These are phyloP conservation scores for Euglossa dilemma DNA, from an alignment of 1,140 invertebrate genomes.

Conservation along the genomic window DNA sequence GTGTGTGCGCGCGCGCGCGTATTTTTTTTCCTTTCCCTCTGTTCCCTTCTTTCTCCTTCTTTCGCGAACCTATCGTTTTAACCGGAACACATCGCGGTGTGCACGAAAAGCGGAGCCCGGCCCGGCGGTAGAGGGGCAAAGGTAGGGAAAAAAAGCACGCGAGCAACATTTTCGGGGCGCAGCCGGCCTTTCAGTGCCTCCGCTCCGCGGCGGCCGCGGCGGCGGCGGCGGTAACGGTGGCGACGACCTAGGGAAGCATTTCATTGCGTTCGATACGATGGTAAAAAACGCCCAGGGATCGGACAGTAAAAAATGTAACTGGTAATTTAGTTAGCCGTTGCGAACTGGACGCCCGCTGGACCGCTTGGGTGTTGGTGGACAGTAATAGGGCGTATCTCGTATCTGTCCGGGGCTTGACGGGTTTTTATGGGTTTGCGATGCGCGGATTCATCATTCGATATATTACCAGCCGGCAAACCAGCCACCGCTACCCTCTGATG, in stretches of 20 bases:
- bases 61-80: slow-evolving; percentile 63
- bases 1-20: neutral
- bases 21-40: neutral
- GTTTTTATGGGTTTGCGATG: slow-evolving; percentile 81
- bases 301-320: slow-evolving; percentile 82
- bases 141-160: slow-evolving; percentile 56
- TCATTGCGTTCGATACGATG: slow-evolving; percentile 77
- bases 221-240: slow-evolving; percentile 25
- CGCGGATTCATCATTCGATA: slow-evolving; percentile 81
- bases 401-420: slow-evolving; percentile 79
- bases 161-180: slow-evolving; percentile 61
- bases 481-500: slow-evolving; percentile 67
- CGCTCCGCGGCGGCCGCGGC: slow-evolving; percentile 16
- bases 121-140: neutral
- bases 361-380: slow-evolving; percentile 73
- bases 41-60: slow-evolving; percentile 18
- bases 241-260: slow-evolving; percentile 73
- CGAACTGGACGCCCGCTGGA: slow-evolving; percentile 72
- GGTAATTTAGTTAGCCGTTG: slow-evolving; percentile 82
- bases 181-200: slow-evolving; percentile 60
- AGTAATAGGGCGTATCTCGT: slow-evolving; percentile 82
- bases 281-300: slow-evolving; percentile 77
- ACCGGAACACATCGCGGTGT: slow-evolving; percentile 42
- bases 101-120: neutral
- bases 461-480: slow-evolving; percentile 72